phyloP scores from a whole-genome alignment of 23 tunicate genomes.

The Trididemnum clinides region DNA sequence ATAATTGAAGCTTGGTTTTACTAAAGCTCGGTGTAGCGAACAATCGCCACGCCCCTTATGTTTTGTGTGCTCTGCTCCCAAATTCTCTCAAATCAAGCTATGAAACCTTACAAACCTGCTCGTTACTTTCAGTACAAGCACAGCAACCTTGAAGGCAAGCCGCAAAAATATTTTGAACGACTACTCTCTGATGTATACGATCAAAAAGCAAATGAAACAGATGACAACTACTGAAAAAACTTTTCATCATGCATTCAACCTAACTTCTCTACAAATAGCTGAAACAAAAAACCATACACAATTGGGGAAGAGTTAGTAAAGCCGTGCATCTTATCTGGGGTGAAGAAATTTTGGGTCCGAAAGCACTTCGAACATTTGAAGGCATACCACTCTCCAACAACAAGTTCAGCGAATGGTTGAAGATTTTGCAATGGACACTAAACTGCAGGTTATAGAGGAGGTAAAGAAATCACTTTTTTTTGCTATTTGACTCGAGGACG shows the following conservation, averaged over 20 bases:
- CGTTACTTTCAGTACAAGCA: background rate
- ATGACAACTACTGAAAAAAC: background rate
- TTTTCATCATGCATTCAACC: background rate
- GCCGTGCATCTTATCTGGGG: background rate
- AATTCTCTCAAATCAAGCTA: background rate
- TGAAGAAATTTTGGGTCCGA: background rate
- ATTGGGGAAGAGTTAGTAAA: no score
- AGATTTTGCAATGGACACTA: background rate
- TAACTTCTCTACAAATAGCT: no score
- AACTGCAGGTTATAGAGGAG: no score
- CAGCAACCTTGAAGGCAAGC: background rate
- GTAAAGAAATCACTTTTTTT: background rate
- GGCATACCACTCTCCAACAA: no score
- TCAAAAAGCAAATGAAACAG: background rate
- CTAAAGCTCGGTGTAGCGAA: no score
- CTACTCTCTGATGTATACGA: background rate
- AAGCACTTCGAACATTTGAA: background rate
- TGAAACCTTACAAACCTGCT: background rate
- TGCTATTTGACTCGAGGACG: conserved; percentile 1
- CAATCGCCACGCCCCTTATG: no score
- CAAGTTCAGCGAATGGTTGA: background rate
- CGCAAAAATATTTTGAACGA: no score
- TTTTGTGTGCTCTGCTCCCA: background rate
- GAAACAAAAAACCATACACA: no score
- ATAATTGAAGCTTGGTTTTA: no score